These are phyloP conservation scores for Meiosimyza platycephala DNA, from an alignment of 2,888 invertebrate species.

Conservation along the genomic window DNA sequence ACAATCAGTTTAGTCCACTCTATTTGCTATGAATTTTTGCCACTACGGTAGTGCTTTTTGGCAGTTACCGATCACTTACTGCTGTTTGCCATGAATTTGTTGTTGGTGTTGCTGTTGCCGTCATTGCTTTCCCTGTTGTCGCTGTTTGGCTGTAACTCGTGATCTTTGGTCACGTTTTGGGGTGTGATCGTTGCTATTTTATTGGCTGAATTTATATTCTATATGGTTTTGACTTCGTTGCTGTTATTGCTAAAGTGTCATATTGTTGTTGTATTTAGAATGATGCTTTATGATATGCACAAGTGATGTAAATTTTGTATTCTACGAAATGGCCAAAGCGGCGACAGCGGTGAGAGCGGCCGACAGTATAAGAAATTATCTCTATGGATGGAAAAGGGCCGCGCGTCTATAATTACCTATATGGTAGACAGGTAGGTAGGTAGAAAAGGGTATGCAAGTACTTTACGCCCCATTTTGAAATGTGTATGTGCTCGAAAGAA, in stretches of 20 bases:
- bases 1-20: not conserved
- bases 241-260: constrained; percentile 18
- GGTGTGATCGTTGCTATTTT: constrained; percentile 64
- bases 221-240: constrained; percentile 22
- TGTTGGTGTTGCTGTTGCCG: constrained; percentile 25
- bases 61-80: constrained; percentile 36
- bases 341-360: too few species aligned
- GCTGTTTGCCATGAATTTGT: constrained; percentile 35
- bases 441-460: too few species aligned
- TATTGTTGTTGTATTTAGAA: constrained; percentile 29
- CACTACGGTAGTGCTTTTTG: constrained; percentile 36
- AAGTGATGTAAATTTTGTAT: constrained; percentile 19
- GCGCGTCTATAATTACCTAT: too few species aligned
- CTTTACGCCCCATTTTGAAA: too few species aligned
- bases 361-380: too few species aligned
- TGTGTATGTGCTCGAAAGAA: too few species aligned
- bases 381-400: too few species aligned
- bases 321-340: constrained; percentile 3
- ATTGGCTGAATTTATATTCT: constrained; percentile 59
- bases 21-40: constrained; percentile 20
- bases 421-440: too few species aligned
- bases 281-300: constrained; percentile 35
- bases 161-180: constrained; percentile 62
- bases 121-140: constrained; percentile 44
- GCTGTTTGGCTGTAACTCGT: constrained; percentile 48